Evolutionary conservation across 2,888 invertebrate species (phyloP), one percentile per base, ranked within the genome.

Genomic region (Drosophila picticornis): DNA sequence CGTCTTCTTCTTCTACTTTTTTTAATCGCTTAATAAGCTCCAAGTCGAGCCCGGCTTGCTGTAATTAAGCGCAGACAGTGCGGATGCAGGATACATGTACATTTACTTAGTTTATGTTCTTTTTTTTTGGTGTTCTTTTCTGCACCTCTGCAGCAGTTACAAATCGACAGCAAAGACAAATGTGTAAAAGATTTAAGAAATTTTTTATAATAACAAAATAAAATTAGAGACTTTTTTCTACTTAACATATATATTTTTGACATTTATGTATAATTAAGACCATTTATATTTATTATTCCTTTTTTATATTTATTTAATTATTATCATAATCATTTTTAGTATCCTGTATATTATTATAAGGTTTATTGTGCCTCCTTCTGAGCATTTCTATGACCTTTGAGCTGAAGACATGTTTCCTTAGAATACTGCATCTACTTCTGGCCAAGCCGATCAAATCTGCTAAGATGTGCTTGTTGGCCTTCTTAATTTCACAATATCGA

Each of bases 21-120:
- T 79, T 84, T 77, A 88, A 85, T 89, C 84, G 89, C 89, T 85
- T 87, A 87, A 85, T 85, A 85, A 87, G 77, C 80, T 75, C 22
- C 46, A 76, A 72, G 64, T 75, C 82, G 40, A 65, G 63, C 80
- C 61, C 51, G 46, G 40, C 38, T 48, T 70, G 66, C 66, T 72
- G 80, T 85, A 89, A 89, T 85, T 84, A 87, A 77, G 63, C 65
- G 61, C 89, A 88, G 81, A 58, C 77, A 58, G 27, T 11, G 55
- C 53, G 66, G 32, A 32, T 32, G 55, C 72, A 72, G 71, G 57
- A 63, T 68, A 25, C 46, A 46, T 46, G 25, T 9, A 25, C 25
- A 46, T 27, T 27, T 9, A 16, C 46, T 46, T 46, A 25, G 16
- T 25, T 46, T 4, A 46, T 46, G 13, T 16, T 13, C 13, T 31